These are phyloP conservation scores for Stomatorhinus ivindoensis DNA, from an alignment of 2,113 vertebrate genomes.

Conservation along the genomic window DNA sequence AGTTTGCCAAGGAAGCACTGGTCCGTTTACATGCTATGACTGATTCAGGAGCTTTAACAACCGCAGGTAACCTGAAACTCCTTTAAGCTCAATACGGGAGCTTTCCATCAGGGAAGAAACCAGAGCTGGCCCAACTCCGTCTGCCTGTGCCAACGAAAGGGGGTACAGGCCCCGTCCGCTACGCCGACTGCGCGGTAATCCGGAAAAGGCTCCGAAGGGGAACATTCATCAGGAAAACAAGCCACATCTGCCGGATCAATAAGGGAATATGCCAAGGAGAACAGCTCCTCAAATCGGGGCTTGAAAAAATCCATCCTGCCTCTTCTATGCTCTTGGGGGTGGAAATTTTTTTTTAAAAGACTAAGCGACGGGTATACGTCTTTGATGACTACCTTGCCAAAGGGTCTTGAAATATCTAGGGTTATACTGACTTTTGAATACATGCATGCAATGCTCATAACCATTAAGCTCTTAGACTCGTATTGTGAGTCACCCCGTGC, in stretches of 20 bases:
- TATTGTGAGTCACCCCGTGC: background rate
- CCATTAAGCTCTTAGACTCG: background rate
- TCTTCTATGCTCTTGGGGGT: background rate
- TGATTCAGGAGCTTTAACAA: background rate
- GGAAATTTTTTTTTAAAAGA: too few relatives aligned
- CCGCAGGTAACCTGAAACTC: background rate
- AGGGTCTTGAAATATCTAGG: background rate
- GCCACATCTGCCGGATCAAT: slow-evolving; percentile 13
- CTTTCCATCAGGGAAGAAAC: background rate
- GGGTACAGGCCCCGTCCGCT: background rate
- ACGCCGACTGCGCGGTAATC: background rate
- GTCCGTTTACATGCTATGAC: background rate
- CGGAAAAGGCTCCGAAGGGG: slow-evolving; percentile 2
- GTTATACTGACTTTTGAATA: background rate
- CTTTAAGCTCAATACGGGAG: background rate
- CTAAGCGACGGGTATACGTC: background rate
- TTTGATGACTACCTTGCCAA: background rate
- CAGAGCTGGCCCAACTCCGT: background rate
- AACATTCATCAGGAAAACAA: slow-evolving; percentile 16
- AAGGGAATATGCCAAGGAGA: background rate
- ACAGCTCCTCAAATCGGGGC: slow-evolving; percentile 1
- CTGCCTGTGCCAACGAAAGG: background rate
- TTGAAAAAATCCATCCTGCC: background rate
- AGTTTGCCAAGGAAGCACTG: background rate
- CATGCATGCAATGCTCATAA: background rate